Conservation (phyloP, 1,140 invertebrate genomes). For the Polyergus mexicanus region DNA sequence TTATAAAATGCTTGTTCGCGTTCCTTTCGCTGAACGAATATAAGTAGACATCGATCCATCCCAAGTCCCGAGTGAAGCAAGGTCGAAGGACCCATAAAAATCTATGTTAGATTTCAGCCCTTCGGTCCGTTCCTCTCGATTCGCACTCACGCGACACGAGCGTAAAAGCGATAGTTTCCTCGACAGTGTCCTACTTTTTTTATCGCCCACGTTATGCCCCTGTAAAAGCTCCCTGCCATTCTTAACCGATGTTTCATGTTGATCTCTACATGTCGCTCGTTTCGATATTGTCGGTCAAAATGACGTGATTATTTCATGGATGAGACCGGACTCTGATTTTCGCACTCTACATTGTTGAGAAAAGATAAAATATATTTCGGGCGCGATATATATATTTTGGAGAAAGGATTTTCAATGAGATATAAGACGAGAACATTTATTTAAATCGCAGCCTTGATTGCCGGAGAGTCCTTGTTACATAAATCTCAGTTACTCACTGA, state of each 20-base stretch:
- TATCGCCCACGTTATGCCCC: not conserved
- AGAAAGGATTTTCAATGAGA: too few species aligned
- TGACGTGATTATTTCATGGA: not conserved
- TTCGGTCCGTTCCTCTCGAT: constrained; percentile 8
- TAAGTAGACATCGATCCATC: constrained; percentile 47
- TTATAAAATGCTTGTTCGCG: not conserved
- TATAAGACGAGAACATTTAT: too few species aligned
- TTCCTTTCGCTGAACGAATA: constrained; percentile 21
- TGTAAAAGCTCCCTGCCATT: not conserved
- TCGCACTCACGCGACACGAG: not conserved
- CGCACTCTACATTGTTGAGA: not conserved
- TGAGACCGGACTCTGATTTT: not conserved
- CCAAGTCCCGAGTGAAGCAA: constrained; percentile 13
- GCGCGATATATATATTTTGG: too few species aligned
- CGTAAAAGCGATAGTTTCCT: constrained; percentile 24
- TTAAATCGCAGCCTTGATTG: too few species aligned
- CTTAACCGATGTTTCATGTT: not conserved
- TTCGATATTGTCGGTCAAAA: not conserved
- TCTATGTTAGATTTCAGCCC: constrained; percentile 14
- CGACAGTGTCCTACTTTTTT: constrained; percentile 9
- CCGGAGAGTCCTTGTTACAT: too few species aligned
- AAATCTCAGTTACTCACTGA: too few species aligned
- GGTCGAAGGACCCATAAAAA: constrained; percentile 56
- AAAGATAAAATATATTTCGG: not conserved
- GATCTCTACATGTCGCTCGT: not conserved